phyloP scores from a whole-genome alignment of 2,797 vertebrate genomes.

The Bradypus variegatus region DNA sequence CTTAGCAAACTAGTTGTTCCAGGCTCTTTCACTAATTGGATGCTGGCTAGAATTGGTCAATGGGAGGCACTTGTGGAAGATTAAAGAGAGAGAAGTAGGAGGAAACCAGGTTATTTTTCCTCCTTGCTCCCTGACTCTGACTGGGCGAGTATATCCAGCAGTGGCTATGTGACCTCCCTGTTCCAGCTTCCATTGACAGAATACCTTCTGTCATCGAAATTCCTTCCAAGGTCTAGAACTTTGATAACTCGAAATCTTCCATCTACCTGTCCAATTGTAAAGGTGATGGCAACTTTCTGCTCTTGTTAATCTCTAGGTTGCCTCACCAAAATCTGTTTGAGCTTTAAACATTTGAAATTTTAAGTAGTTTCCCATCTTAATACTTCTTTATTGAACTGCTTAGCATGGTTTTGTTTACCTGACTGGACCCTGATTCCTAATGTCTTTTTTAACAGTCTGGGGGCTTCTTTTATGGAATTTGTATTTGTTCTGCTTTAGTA shows the following conservation, averaged over 20 bases:
- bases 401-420: neutral
- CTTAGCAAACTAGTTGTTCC: neutral
- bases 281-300: neutral
- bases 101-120: neutral
- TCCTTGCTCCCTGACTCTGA: neutral
- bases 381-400: neutral
- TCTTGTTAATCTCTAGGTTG: neutral
- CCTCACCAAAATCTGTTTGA: neutral
- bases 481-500: neutral
- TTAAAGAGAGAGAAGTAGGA: neutral
- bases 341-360: neutral
- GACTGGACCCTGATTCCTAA: neutral
- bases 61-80: neutral
- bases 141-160: neutral
- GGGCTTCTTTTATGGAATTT: neutral
- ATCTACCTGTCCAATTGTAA: neutral
- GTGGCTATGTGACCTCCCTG: too few relatives aligned
- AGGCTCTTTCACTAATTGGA: neutral
- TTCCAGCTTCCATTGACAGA: neutral
- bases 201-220: neutral
- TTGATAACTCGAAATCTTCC: neutral
- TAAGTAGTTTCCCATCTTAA: neutral
- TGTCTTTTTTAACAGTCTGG: neutral
- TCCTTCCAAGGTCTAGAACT: neutral
- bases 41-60: neutral